Conservation (phyloP, 2,888 invertebrate genomes). For the Apotomis capreana region DNA sequence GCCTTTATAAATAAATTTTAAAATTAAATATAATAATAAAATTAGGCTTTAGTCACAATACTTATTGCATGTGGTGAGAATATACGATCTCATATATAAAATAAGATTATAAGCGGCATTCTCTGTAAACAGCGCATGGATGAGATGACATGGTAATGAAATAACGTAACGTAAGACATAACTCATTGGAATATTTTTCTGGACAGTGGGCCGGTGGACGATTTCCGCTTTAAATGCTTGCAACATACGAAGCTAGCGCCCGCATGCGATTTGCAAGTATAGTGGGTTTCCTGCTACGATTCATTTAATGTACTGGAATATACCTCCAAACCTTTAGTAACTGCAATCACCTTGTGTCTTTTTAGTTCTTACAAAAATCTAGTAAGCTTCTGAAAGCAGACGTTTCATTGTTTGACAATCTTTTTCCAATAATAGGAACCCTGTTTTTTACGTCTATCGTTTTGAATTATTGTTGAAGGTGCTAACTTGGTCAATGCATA, state of each 20-base stretch:
- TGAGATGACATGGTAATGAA: slow-evolving; percentile 46
- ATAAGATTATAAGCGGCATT: slow-evolving; percentile 58
- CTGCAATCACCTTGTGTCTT: not conserved
- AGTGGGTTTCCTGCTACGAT: slow-evolving; percentile 18
- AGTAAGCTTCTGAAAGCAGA: too few species aligned
- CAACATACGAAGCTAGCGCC: slow-evolving; percentile 36
- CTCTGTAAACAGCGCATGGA: slow-evolving; percentile 52
- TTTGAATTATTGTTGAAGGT: too few species aligned
- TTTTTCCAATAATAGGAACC: too few species aligned
- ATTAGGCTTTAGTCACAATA: slow-evolving; percentile 39
- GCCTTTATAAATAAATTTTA: slow-evolving; percentile 25
- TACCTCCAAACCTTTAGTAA: not conserved
- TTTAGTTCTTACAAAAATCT: not conserved
- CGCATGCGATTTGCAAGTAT: slow-evolving; percentile 31
- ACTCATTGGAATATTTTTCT: slow-evolving; percentile 65
- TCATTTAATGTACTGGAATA: not conserved
- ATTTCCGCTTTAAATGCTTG: slow-evolving; percentile 59
- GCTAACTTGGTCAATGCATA: too few species aligned
- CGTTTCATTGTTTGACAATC: too few species aligned
- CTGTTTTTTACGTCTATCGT: too few species aligned
- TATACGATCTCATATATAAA: slow-evolving; percentile 25
- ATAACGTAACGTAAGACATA: slow-evolving; percentile 46
- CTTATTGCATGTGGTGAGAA: slow-evolving; percentile 7
- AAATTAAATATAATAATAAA: slow-evolving; percentile 40
- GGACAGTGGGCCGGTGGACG: slow-evolving; percentile 58